Evolutionary conservation across 2,797 vertebrate species (phyloP).

Genomic region (Silurus lanzhouensis): DNA sequence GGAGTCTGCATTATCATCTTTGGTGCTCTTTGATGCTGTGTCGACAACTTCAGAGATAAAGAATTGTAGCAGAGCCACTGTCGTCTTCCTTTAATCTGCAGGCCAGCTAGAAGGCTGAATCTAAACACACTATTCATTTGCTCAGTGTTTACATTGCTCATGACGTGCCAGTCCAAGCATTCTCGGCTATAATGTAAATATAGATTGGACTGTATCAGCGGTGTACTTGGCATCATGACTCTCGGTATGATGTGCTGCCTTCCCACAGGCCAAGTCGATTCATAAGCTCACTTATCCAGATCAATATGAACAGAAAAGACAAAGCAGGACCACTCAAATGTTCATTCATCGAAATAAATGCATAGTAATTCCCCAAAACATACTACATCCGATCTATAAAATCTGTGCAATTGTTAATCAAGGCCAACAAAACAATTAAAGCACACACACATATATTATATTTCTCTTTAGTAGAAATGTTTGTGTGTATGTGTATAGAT

Average conservation of each 20-base stretch:
- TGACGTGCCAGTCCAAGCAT: slow-evolving; percentile 29
- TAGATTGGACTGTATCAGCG: slow-evolving; percentile 16
- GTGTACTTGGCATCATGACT: slow-evolving; percentile 17
- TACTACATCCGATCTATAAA: no score
- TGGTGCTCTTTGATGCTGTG: slow-evolving; percentile 23
- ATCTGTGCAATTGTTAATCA: background rate
- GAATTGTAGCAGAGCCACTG: background rate
- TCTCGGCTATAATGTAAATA: slow-evolving; percentile 37
- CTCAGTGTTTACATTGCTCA: slow-evolving; percentile 31
- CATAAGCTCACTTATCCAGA: background rate
- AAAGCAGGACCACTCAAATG: background rate
- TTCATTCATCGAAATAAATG: background rate
- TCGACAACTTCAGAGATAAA: slow-evolving; percentile 37
- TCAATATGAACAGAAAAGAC: background rate
- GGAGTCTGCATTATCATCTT: slow-evolving; percentile 35
- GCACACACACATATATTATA: background rate
- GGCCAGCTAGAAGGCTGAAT: slow-evolving; percentile 22
- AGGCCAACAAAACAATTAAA: background rate
- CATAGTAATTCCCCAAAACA: background rate
- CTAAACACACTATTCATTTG: slow-evolving; percentile 32
- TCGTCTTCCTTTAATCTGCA: slow-evolving; percentile 13
- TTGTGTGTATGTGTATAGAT: background rate
- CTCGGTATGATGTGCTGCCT: slow-evolving; percentile 31
- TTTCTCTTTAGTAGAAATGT: background rate
- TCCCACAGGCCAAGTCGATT: slow-evolving; percentile 5